Evolutionary conservation across 2,797 vertebrate species (phyloP), one percentile per base, ranked within the genome.

Genomic region (Luscinia luscinia): DNA sequence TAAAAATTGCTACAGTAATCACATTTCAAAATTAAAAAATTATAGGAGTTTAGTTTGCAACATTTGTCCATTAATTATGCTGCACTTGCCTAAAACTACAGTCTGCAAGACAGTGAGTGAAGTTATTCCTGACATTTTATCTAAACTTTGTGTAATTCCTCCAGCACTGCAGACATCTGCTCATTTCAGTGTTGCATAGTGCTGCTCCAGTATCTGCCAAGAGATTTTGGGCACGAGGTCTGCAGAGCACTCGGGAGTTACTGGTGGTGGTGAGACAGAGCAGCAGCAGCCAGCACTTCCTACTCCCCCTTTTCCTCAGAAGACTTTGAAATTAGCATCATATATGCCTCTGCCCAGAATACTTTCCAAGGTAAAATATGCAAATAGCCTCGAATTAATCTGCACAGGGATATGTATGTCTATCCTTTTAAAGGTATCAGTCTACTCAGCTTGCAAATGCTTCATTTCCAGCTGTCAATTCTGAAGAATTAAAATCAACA

Each of bases 401-500:
- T 73, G 46, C 73, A 66, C 30, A 51, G 30, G 73, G 34, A 59
- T 75, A 84, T 26, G 19, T 24, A 9, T 46, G 45, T 15, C 32
- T 75, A 74, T 59, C 68, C 41, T 79, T 86, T 78, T 73, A 83
- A 72, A 91, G 52, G 80, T 74, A 90, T 27, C 70, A 13, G 12
- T 62, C 80, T 66, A n/a, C 52, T 79, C 81, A 93, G 67, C 46
- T 87, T 76, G 69, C 34, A 87, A 91, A 72, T 15, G 45, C 62
- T 82, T n/a, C 4, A 41, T 89, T 84, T 93, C 83, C 78, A 96
- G 79, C 93, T 96, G 91, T 95, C 97, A 96, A 30, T 84, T 95
- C 46, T 92, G 90, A 97, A 95, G 68, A 86, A 84, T 80, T 87
- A 93, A 96, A 95, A 97, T 97, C 90, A 97, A 97, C 96, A 93